Evolutionary conservation across 2,888 invertebrate species (phyloP), one percentile per base, ranked within the genome.

Genomic region (Papilio demoleus): DNA sequence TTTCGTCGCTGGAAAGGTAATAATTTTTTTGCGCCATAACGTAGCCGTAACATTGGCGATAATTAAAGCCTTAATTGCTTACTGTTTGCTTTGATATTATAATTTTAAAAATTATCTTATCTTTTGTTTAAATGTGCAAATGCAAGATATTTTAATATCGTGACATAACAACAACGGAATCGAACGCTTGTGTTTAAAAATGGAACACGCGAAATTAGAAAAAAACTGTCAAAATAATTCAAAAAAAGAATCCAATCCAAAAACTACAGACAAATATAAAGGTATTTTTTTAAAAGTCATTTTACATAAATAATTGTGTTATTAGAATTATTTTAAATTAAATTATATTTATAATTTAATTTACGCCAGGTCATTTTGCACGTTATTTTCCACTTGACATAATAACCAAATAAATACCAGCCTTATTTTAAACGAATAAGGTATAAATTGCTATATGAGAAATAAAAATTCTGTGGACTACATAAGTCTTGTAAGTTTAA

Each of bases 261-360:
- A 9, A 17, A 1, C 8, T 31, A n/a, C 2, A n/a, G 31, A 27
- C 9, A 56, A 17, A n/a, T 56, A 31, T 9, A 56, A 31, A 56
- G 31, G 31, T 53, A 53, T 27, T 24, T 19, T 0, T 24, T 14
- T 27, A n/a, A n/a, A n/a, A n/a, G n/a, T n/a, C n/a, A n/a, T 31
- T 31, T 31, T 14, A 38, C 12, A 17, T 31, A 40, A 47, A 27
- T 64, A 73, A 68, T 3, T 45, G 11, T 22, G 22, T 5, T 14
- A 42, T 42, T 42, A n/a, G 42, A 19, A 68, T 22, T 61, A 53
- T 31, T 4, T 4, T 31, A 45, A 63, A 68, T 63, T 56, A 19
- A 63, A 68, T 68, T 68, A 63, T 12, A 12, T 22, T 36, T 31
- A 60, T 56, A 59, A 68, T 68, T 68, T 45, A 68, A 68, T 68